phyloP scores from a whole-genome alignment of 2,888 invertebrate genomes.

The Harmothoe impar region DNA sequence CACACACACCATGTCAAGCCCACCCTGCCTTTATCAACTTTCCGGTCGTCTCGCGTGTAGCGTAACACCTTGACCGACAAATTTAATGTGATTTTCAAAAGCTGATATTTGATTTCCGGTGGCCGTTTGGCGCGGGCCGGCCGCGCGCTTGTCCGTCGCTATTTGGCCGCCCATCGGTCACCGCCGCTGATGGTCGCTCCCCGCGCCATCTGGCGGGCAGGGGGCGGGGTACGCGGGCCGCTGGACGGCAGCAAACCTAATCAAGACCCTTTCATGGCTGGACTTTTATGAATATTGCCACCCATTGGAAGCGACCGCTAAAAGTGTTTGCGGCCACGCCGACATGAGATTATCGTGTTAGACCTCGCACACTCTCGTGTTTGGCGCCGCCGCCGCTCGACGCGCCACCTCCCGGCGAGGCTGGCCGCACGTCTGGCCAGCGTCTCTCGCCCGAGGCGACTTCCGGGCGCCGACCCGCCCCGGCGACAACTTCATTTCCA shows the following conservation, averaged over 20 bases:
- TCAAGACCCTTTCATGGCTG: conserved; percentile 44
- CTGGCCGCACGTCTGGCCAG: conserved; percentile 3
- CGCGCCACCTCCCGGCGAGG: conserved; percentile 46
- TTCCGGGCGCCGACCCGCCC: neutral
- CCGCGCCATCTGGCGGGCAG: conserved; percentile 57
- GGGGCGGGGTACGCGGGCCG: neutral
- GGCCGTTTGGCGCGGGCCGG: neutral
- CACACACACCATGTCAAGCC: neutral
- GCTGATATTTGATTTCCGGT: conserved; percentile 32
- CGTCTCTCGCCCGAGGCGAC: neutral
- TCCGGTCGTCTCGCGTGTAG: conserved; percentile 25
- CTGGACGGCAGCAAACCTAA: conserved; percentile 30
- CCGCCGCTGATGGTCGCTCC: neutral
- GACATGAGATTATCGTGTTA: conserved; percentile 54
- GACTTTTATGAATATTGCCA: conserved; percentile 59
- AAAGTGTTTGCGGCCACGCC: conserved; percentile 56
- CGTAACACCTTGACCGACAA: conserved; percentile 44
- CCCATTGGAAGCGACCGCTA: conserved; percentile 59
- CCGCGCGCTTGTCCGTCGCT: conserved; percentile 1
- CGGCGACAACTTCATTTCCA: conserved; percentile 57
- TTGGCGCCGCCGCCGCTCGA: conserved; percentile 42
- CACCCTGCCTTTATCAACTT: conserved; percentile 13
- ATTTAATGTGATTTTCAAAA: conserved; percentile 46
- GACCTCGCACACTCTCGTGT: conserved; percentile 44
- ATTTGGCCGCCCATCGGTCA: conserved; percentile 29